Evolutionary conservation across 2,888 invertebrate species (phyloP).

Genomic region (Mactromeris polynyma): DNA sequence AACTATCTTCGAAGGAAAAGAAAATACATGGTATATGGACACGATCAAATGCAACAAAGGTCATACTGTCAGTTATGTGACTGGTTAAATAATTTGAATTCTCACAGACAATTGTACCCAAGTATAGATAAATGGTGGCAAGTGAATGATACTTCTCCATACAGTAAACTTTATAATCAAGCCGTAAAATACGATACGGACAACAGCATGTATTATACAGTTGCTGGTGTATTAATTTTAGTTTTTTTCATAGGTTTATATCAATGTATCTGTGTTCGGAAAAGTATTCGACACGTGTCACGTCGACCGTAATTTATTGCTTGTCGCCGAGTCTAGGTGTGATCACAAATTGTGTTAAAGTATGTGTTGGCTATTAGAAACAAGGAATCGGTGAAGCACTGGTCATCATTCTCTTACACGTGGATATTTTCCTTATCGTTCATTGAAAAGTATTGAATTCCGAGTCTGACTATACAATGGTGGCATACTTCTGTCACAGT

Average conservation of each 20-base stretch:
- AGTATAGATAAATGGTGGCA: slow-evolving; percentile 46
- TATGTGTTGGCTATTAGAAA: not conserved
- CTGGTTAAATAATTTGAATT: slow-evolving; percentile 22
- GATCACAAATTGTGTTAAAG: not conserved
- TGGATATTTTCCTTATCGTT: no score
- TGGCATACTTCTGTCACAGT: no score
- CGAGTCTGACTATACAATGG: no score
- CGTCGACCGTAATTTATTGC: no score
- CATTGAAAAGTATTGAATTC: no score
- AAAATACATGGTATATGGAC: not conserved
- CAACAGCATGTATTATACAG: not conserved
- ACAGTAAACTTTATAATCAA: slow-evolving; percentile 11
- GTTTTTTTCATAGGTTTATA: not conserved
- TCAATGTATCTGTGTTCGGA: not conserved
- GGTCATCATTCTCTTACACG: no score
- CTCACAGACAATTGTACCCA: slow-evolving; percentile 27
- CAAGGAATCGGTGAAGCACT: not conserved
- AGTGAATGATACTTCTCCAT: slow-evolving; percentile 16
- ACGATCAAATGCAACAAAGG: slow-evolving; percentile 23
- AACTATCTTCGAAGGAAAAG: slow-evolving; percentile 22
- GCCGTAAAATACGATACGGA: not conserved
- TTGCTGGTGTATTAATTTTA: not conserved
- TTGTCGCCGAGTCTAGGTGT: no score
- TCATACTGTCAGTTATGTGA: slow-evolving; percentile 42
- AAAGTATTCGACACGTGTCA: not conserved